A percentile compares a stretch with the other conserved stretches of the same genome.
Evolutionary conservation across 1,140 invertebrate genomes (phyloP).

Genomic region (Pogonomyrmex californicus): DNA sequence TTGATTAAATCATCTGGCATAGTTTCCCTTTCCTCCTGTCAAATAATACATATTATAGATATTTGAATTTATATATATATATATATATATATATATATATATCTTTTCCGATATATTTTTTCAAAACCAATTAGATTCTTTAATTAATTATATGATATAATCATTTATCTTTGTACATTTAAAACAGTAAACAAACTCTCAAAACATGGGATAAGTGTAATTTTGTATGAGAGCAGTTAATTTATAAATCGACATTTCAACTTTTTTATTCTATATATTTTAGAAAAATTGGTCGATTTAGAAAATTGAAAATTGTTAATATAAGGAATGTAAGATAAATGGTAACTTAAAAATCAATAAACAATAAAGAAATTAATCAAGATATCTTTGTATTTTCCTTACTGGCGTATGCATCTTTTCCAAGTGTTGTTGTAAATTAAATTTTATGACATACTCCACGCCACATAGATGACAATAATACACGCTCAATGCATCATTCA

Average conservation of each 20-base stretch:
- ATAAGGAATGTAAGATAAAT: background rate
- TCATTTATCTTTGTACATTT: constrained; percentile 8
- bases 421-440: constrained; percentile 90
- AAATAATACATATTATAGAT: background rate
- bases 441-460: constrained; percentile 90
- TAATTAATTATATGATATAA: background rate
- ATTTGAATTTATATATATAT: background rate
- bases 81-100: background rate
- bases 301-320: too few species aligned
- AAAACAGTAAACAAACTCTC: background rate
- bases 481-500: constrained; percentile 88
- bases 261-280: too few species aligned
- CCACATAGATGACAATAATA: constrained; percentile 91
- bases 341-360: background rate
- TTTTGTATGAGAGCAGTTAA: too few species aligned
- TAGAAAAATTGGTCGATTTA: too few species aligned
- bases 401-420: constrained; percentile 87
- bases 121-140: background rate
- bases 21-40: constrained; percentile 86
- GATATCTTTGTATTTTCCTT: constrained; percentile 29
- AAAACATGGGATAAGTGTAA: too few species aligned
- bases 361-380: too few species aligned
- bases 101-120: background rate
- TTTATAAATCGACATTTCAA: too few species aligned
- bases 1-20: constrained; percentile 88